Conservation (phyloP, 1,140 invertebrate species). For the Neodiprion fabricii region DNA sequence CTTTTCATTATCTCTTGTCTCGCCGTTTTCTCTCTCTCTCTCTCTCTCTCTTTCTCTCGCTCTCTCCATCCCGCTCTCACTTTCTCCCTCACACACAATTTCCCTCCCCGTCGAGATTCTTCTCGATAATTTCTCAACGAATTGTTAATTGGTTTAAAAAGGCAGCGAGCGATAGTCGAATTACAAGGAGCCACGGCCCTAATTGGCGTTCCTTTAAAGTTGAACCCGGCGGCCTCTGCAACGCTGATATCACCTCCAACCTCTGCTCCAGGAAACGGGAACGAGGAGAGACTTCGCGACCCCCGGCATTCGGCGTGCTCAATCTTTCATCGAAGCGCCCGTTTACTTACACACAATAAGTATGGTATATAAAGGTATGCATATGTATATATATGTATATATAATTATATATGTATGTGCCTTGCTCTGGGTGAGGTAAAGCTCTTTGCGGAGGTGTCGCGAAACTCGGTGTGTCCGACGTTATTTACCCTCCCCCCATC, state of each 20-base stretch:
- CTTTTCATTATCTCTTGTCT: no score
- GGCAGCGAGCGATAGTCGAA: background rate
- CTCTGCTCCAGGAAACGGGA: background rate
- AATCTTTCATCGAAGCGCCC: background rate
- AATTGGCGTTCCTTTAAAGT: background rate
- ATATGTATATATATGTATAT: no score
- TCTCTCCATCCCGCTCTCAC: no score
- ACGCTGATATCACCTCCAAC: background rate
- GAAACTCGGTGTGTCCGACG: no score
- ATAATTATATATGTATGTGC: no score
- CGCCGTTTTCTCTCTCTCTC: no score
- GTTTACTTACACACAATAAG: no score
- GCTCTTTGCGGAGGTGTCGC: no score
- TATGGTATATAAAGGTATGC: no score
- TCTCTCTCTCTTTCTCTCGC: no score
- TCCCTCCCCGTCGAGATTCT: background rate
- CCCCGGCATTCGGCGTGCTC: background rate
- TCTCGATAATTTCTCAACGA: conserved; percentile 1
- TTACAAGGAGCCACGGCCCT: background rate
- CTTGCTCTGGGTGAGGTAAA: no score
- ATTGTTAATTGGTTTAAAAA: background rate
- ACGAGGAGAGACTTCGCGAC: background rate
- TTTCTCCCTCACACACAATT: background rate
- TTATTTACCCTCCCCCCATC: no score
- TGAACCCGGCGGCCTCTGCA: background rate